These are phyloP conservation scores for Mythimna ferrago DNA, from an alignment of 2,888 invertebrate species.

Conservation along the genomic window DNA sequence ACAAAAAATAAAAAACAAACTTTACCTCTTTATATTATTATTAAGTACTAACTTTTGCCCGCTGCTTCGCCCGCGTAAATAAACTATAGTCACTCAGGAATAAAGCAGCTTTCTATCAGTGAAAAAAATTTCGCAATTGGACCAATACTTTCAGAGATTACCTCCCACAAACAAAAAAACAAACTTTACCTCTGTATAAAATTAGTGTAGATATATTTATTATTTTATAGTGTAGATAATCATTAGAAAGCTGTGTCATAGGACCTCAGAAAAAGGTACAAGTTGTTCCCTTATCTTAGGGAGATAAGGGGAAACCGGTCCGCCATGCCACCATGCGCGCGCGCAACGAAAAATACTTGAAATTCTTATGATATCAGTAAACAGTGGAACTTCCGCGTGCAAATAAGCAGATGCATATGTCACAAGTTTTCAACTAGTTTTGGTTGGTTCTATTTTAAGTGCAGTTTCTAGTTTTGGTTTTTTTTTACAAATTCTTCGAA, in stretches of 20 bases:
- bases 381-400: constrained; percentile 48
- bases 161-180: no score
- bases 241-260: constrained; percentile 32
- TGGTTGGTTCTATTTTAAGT: constrained; percentile 3
- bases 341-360: constrained; percentile 29
- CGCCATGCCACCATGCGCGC: constrained; percentile 25
- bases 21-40: no score
- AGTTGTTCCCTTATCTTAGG: constrained; percentile 47
- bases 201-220: no score
- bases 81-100: no score
- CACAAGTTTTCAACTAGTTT: constrained; percentile 53
- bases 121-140: no score
- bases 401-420: constrained; percentile 36
- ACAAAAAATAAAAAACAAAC: no score
- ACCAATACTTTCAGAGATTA: no score
- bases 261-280: constrained; percentile 42
- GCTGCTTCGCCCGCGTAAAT: no score
- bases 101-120: no score
- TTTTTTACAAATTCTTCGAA: constrained; percentile 9
- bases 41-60: no score
- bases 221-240: not conserved
- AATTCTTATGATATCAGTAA: constrained; percentile 49
- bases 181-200: no score
- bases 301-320: constrained; percentile 59
- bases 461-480: constrained; percentile 16